phyloP scores from a whole-genome alignment of 2,888 invertebrate genomes.

The Leucoma salicis region DNA sequence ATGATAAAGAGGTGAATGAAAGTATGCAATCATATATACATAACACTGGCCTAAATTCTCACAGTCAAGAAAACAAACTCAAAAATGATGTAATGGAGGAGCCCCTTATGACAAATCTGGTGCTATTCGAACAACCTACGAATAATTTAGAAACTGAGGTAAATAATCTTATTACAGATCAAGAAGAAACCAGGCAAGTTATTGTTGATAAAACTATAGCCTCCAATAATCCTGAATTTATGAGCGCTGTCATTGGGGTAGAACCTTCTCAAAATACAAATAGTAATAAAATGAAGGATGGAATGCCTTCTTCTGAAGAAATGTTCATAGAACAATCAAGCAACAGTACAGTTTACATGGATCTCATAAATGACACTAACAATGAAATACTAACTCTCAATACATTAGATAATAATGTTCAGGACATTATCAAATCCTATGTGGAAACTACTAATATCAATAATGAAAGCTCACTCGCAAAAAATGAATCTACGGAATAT shows the following conservation, averaged over 20 bases:
- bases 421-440: constrained; percentile 41
- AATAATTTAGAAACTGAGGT: not conserved
- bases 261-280: not conserved
- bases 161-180: too few relatives aligned
- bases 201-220: not conserved
- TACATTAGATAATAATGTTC: constrained; percentile 31
- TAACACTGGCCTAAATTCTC: not conserved
- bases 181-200: not conserved
- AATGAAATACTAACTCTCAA: constrained; percentile 46
- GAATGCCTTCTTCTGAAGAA: constrained; percentile 38
- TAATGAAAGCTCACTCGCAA: constrained; percentile 35
- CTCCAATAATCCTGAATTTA: not conserved
- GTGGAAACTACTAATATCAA: constrained; percentile 36
- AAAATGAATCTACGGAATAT: constrained; percentile 67
- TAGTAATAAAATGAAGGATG: constrained; percentile 10
- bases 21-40: not conserved
- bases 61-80: not conserved
- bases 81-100: not conserved
- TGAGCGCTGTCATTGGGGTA: constrained; percentile 1
- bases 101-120: not conserved
- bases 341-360: constrained; percentile 61
- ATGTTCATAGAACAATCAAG: constrained; percentile 29
- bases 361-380: constrained; percentile 62
- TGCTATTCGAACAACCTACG: constrained; percentile 14
- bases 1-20: not conserved